phyloP scores from a whole-genome alignment of 2,888 invertebrate genomes.

The Eristalis intricaria region DNA sequence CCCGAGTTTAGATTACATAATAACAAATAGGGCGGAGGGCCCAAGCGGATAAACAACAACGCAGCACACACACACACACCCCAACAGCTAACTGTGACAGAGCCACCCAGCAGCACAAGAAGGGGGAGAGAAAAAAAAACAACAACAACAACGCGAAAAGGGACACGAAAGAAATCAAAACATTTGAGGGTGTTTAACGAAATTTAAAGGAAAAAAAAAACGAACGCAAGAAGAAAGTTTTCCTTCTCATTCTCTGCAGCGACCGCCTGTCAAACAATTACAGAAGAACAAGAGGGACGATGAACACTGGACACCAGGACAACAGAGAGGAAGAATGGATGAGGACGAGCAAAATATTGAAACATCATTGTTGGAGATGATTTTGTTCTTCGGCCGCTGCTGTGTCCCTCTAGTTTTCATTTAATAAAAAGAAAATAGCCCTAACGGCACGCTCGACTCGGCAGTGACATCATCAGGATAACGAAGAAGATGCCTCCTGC shows the following conservation, averaged over 20 bases:
- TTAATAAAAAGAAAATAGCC: constrained; percentile 69
- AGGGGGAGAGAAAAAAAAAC: not conserved
- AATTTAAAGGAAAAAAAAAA: constrained; percentile 29
- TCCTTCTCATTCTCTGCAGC: constrained; percentile 25
- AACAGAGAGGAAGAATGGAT: constrained; percentile 10
- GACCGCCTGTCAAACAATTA: constrained; percentile 69
- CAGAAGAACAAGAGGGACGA: constrained; percentile 30
- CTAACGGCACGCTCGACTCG: constrained; percentile 41
- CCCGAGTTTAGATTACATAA: constrained; percentile 64
- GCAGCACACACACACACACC: constrained; percentile 19
- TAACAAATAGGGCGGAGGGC: constrained; percentile 54
- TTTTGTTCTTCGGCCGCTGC: constrained; percentile 8
- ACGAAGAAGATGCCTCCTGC: constrained; percentile 10
- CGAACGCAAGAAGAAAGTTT: not conserved
- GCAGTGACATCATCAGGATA: constrained; percentile 59
- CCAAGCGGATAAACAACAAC: constrained; percentile 64
- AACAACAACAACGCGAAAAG: too few relatives aligned
- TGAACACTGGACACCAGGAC: not conserved
- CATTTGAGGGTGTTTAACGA: constrained; percentile 68
- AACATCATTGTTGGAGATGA: constrained; percentile 61
- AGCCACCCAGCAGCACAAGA: not conserved
- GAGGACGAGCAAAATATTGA: constrained; percentile 52
- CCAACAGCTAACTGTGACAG: constrained; percentile 6
- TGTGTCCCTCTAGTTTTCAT: constrained; percentile 47
- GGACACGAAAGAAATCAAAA: constrained; percentile 60